phyloP scores from a whole-genome alignment of 2,888 invertebrate genomes.

The Rhodophaea formosa region DNA sequence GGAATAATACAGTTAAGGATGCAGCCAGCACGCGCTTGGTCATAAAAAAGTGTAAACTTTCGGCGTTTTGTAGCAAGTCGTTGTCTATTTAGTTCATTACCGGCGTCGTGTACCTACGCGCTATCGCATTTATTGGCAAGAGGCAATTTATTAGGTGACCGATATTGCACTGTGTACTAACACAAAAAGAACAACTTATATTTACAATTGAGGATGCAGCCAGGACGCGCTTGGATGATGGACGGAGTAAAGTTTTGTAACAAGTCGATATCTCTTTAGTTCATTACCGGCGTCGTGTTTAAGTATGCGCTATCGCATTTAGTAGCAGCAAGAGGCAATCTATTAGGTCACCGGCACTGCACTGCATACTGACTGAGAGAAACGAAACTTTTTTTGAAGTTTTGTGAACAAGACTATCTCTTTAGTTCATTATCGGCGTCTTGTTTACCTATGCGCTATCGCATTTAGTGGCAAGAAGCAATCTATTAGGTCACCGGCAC shows the following conservation, averaged over 20 bases:
- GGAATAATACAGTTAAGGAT: too few relatives aligned
- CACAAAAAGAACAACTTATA: too few relatives aligned
- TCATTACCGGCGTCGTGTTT: slow-evolving; percentile 1
- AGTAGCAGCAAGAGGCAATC: slow-evolving; percentile 4
- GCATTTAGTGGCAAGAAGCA: slow-evolving; percentile 8
- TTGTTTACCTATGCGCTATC: slow-evolving; percentile 7
- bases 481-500: slow-evolving; percentile 8
- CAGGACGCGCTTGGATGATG: too few relatives aligned
- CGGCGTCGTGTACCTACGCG: not conserved
- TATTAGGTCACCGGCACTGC: slow-evolving; percentile 6
- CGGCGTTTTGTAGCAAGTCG: too few relatives aligned
- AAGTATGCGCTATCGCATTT: slow-evolving; percentile 7
- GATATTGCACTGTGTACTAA: not conserved
- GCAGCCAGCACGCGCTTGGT: too few relatives aligned
- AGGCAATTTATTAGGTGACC: slow-evolving; percentile 8
- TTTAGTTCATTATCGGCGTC: not conserved
- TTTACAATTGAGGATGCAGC: too few relatives aligned
- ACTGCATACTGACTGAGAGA: too few relatives aligned
- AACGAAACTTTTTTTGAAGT: too few relatives aligned
- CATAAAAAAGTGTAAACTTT: too few relatives aligned
- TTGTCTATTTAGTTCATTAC: slow-evolving; percentile 1
- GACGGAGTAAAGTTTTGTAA: too few relatives aligned
- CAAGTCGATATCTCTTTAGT: not conserved
- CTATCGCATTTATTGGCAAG: slow-evolving; percentile 7
- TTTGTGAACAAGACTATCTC: too few relatives aligned